Evolutionary conservation across 2,888 invertebrate species (phyloP).

Genomic region (Argyresthia albistria): DNA sequence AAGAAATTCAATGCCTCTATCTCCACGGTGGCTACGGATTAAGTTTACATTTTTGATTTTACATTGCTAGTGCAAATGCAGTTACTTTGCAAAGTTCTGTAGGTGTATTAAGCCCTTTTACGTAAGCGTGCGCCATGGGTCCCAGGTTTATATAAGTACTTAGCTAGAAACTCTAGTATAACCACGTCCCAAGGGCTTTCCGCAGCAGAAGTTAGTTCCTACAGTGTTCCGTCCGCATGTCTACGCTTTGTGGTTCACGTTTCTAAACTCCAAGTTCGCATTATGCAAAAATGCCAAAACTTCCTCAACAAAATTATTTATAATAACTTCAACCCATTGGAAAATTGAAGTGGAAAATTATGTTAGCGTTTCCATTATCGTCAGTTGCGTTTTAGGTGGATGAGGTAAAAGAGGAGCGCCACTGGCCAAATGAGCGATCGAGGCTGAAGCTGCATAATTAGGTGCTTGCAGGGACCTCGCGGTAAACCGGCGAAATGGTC

Average conservation of each 20-base stretch:
- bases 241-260: constrained; percentile 31
- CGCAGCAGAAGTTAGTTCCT: constrained; percentile 28
- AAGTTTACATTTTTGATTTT: background rate
- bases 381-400: constrained; percentile 28
- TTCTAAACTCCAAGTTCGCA: constrained; percentile 32
- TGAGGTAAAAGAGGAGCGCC: constrained; percentile 28
- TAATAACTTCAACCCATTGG: constrained; percentile 26
- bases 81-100: constrained; percentile 3
- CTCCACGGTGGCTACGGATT: background rate
- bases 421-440: constrained; percentile 28
- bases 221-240: constrained; percentile 19
- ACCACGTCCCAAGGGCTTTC: constrained; percentile 26
- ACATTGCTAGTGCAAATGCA: background rate
- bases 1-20: no score
- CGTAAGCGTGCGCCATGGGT: constrained; percentile 4
- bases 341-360: constrained; percentile 24
- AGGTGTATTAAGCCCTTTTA: constrained; percentile 7
- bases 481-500: constrained; percentile 52
- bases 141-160: constrained; percentile 7
- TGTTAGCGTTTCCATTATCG: constrained; percentile 34
- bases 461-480: constrained; percentile 29
- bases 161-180: constrained; percentile 16
- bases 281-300: constrained; percentile 28
- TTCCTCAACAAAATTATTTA: constrained; percentile 38
- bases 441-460: constrained; percentile 41